A percentile compares a stretch with the other conserved stretches of the same genome.
Evolutionary conservation across 2,797 vertebrate species (phyloP).

Genomic region (Poeciliopsis presidionis): DNA sequence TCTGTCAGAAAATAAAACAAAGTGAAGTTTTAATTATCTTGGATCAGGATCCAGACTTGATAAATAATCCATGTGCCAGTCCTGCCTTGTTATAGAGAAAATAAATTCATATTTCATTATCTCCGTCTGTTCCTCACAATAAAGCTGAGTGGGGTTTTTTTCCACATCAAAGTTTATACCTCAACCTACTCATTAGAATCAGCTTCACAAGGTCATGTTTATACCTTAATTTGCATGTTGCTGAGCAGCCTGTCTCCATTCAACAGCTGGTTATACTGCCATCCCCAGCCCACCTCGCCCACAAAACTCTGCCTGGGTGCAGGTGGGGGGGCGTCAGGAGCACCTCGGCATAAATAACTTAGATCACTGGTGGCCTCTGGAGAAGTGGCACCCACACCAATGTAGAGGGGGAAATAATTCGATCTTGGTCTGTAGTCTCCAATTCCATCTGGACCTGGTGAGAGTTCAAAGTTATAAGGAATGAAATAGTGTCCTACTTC

Average conservation of each 20-base stretch:
- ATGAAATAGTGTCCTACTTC: not conserved
- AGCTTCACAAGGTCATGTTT: not conserved
- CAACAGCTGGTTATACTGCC: slow-evolving; percentile 69
- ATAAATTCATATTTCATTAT: not conserved
- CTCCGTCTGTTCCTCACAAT: slow-evolving; percentile 22
- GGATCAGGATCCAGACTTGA: not conserved
- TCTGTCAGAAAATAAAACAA: slow-evolving; percentile 60
- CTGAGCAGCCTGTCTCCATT: slow-evolving; percentile 70
- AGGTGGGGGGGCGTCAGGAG: slow-evolving; percentile 32
- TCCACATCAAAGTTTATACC: not conserved
- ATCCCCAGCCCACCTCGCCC: slow-evolving; percentile 80
- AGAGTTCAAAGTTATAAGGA: slow-evolving; percentile 9
- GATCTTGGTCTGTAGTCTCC: slow-evolving; percentile 77
- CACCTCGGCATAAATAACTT: slow-evolving; percentile 73
- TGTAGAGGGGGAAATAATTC: slow-evolving; percentile 58
- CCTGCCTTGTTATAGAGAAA: not conserved
- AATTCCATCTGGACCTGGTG: slow-evolving; percentile 80
- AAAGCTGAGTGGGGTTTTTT: not conserved
- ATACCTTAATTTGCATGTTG: slow-evolving; percentile 82
- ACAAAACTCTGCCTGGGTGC: slow-evolving; percentile 53
- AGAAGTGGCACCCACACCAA: slow-evolving; percentile 63
- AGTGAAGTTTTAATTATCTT: slow-evolving; percentile 3
- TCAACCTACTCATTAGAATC: slow-evolving; percentile 12
- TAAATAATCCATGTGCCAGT: not conserved
- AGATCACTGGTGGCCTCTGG: slow-evolving; percentile 76